phyloP scores from a whole-genome alignment of 2,888 invertebrate species.

The Polyommatus iphigenia region DNA sequence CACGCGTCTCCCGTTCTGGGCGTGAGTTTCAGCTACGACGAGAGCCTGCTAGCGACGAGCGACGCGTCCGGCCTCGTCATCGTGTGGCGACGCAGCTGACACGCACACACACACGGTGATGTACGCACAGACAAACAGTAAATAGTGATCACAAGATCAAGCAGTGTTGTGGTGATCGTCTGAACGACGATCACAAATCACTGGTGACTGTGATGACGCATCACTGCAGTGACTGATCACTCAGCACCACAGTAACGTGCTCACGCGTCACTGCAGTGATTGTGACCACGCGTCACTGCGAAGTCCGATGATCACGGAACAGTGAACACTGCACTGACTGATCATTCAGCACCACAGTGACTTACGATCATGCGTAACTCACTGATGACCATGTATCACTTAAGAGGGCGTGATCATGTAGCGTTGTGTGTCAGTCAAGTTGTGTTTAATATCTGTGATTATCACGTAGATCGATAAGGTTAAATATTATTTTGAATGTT shows the following conservation, averaged over 20 bases:
- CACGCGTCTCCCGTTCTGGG: constrained; percentile 92
- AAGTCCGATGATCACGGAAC: too few relatives aligned
- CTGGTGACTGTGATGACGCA: neutral
- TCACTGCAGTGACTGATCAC: neutral
- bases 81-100: constrained; percentile 83
- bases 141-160: neutral
- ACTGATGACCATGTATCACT: neutral
- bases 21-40: constrained; percentile 93
- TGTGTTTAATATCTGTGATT: neutral
- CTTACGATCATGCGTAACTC: too few relatives aligned
- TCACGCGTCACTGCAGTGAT: too few relatives aligned
- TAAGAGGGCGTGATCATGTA: too few relatives aligned
- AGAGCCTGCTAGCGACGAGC: constrained; percentile 90
- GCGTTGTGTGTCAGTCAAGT: too few relatives aligned
- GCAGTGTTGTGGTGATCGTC: too few relatives aligned
- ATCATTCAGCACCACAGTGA: too few relatives aligned
- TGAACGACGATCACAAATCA: neutral
- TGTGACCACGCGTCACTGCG: too few relatives aligned
- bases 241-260: too few relatives aligned
- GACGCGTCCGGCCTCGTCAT: constrained; percentile 90
- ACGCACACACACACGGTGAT: constrained; percentile 16
- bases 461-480: neutral
- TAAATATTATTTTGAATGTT: neutral
- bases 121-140: neutral
- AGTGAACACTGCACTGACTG: neutral